Evolutionary conservation across 1,140 invertebrate genomes (phyloP).

Genomic region (Megalopta genalis): DNA sequence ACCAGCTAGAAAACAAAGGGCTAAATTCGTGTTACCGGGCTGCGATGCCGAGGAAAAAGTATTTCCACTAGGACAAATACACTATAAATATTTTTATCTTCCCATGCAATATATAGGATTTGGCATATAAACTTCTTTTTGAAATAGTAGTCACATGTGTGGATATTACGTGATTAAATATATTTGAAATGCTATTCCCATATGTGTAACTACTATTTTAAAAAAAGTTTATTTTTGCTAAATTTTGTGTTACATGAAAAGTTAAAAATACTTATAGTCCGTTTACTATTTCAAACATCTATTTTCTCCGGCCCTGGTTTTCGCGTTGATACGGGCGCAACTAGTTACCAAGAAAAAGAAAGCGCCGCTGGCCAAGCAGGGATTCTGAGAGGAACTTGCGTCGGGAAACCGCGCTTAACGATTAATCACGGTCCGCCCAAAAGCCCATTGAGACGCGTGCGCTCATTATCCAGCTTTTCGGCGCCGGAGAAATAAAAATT

Average conservation of each 20-base stretch:
- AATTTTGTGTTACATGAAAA: no score
- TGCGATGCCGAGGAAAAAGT: background rate
- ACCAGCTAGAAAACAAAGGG: background rate
- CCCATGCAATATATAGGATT: no score
- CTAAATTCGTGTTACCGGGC: background rate
- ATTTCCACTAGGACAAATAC: no score
- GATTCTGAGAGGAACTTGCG: background rate
- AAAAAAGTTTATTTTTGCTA: no score
- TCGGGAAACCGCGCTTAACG: conserved; percentile 7
- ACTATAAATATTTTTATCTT: no score
- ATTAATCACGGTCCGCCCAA: conserved; percentile 29
- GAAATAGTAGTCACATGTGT: no score
- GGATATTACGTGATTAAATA: no score
- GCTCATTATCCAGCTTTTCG: conserved; percentile 51
- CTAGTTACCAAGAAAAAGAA: background rate
- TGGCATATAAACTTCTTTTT: no score
- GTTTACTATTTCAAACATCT: no score
- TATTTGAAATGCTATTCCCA: no score
- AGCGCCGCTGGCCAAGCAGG: background rate
- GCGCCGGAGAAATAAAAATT: conserved; percentile 28
- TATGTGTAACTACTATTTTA: no score
- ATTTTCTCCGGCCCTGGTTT: background rate
- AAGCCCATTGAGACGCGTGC: conserved; percentile 16
- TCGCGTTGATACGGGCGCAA: background rate
- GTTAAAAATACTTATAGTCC: no score